Evolutionary conservation across 2,888 invertebrate genomes (phyloP).

Genomic region (Idaea biselata): DNA sequence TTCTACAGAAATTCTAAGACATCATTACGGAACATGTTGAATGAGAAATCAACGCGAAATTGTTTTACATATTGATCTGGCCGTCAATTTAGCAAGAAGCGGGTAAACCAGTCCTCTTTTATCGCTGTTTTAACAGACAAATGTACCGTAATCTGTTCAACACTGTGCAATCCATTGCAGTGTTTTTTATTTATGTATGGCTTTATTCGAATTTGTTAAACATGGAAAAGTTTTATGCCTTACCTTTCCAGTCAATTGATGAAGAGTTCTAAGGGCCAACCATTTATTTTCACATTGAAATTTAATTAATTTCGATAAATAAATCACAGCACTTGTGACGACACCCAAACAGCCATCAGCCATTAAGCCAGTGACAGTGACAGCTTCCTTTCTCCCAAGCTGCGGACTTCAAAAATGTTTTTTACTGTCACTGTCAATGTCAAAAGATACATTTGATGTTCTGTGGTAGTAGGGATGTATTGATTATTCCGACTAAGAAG

Average conservation of each 20-base stretch:
- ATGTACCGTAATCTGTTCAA: conserved; percentile 28
- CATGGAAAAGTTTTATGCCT: background rate
- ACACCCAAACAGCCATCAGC: background rate
- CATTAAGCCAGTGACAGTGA: background rate
- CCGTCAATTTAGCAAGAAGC: background rate
- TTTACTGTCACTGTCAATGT: too few relatives aligned
- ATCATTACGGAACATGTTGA: background rate
- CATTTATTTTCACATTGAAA: conserved; percentile 1
- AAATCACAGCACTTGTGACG: background rate
- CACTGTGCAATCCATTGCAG: conserved; percentile 25
- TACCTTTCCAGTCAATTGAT: background rate
- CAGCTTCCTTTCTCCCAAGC: background rate
- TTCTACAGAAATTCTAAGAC: background rate
- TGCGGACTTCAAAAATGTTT: too few relatives aligned
- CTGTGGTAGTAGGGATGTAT: too few relatives aligned
- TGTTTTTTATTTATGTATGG: background rate
- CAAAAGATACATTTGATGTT: too few relatives aligned
- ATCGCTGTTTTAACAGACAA: conserved; percentile 2
- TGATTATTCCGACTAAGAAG: too few relatives aligned
- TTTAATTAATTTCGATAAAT: background rate
- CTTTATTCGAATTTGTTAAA: background rate
- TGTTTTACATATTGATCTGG: background rate
- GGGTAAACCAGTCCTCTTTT: conserved; percentile 16
- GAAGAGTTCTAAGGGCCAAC: background rate
- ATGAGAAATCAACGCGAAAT: background rate